Evolutionary conservation across 2,797 vertebrate genomes (phyloP).

Genomic region (Sebastes melanostomus): DNA sequence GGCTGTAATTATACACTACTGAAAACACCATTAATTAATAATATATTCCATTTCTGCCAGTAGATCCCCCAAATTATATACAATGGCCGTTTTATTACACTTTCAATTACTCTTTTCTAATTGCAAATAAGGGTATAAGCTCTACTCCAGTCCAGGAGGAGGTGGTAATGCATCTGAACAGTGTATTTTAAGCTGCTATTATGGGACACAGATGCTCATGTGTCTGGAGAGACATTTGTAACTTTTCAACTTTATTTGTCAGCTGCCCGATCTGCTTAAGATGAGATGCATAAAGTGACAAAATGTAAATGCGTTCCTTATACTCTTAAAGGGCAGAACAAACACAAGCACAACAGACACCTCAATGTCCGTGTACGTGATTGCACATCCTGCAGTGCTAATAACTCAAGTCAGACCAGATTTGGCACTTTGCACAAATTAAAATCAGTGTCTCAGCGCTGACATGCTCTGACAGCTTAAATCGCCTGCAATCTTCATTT

Average conservation of each 20-base stretch:
- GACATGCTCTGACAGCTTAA: slow-evolving; percentile 5
- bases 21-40: too few species aligned
- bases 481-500: slow-evolving; percentile 14
- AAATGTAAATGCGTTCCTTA: neutral
- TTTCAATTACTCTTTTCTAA: neutral
- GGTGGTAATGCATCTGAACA: too few species aligned
- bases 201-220: neutral
- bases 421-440: slow-evolving; percentile 1
- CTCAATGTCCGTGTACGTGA: neutral
- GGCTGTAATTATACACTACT: too few species aligned
- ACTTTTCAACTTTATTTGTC: neutral
- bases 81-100: neutral
- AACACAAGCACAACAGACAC: neutral
- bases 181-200: too few species aligned
- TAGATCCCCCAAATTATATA: neutral
- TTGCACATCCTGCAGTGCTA: neutral
- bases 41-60: too few species aligned
- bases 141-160: too few species aligned
- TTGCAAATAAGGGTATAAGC: too few species aligned
- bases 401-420: neutral
- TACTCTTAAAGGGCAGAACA: neutral
- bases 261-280: neutral
- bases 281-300: neutral
- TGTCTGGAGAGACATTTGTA: neutral
- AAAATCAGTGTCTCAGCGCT: neutral